These are phyloP conservation scores for Synergus itoensis DNA, from an alignment of 2,888 invertebrate species.

Conservation along the genomic window DNA sequence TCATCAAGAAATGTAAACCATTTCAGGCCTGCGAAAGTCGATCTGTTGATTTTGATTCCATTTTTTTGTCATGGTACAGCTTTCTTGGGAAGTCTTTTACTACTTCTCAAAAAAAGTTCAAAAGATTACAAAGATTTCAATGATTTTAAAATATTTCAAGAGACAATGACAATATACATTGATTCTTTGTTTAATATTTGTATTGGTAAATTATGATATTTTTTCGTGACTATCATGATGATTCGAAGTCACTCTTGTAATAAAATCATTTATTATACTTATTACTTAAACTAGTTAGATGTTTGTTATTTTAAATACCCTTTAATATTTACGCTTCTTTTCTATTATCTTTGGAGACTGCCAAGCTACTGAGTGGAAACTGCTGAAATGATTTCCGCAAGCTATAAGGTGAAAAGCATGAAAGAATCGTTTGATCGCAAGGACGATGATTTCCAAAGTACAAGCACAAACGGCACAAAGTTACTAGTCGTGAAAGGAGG, in stretches of 20 bases:
- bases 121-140: no score
- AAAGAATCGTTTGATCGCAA: conserved; percentile 12
- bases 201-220: no score
- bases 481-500: neutral
- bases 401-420: conserved; percentile 6
- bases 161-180: no score
- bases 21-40: neutral
- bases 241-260: neutral
- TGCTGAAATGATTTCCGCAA: neutral
- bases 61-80: neutral
- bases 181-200: no score
- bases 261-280: neutral
- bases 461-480: neutral
- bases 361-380: no score
- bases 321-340: neutral
- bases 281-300: neutral
- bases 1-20: neutral
- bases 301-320: neutral
- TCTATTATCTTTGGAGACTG: neutral
- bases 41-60: neutral
- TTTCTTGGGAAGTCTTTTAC: neutral
- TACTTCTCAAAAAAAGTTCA: neutral
- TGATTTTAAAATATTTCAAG: no score
- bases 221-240: no score
- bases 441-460: neutral